A percentile compares a stretch with the other conserved stretches of the same genome.
phyloP scores from a whole-genome alignment of 2,113 vertebrate species.

The Tor tambroides region DNA sequence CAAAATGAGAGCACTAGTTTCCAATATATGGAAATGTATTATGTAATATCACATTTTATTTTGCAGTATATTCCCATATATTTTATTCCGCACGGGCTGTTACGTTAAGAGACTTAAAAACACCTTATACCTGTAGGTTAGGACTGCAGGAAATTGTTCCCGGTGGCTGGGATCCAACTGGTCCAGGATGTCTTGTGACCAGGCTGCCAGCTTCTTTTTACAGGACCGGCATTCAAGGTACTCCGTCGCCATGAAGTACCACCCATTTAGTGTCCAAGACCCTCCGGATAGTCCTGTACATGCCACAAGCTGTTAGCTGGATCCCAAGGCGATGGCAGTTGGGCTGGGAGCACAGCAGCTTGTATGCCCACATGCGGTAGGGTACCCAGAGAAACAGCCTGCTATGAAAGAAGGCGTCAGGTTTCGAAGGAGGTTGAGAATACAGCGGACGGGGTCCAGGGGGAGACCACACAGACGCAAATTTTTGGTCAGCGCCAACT shows the following conservation, averaged over 20 bases:
- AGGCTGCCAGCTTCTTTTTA: no score
- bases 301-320: not conserved
- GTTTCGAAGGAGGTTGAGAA: not conserved
- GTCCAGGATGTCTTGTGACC: no score
- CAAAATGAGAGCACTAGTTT: no score
- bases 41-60: no score
- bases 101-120: no score
- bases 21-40: no score
- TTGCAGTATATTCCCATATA: no score
- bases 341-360: not conserved
- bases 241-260: no score
- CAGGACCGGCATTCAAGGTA: no score
- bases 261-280: not conserved
- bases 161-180: no score
- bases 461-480: conserved; percentile 1
- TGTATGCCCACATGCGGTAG: not conserved
- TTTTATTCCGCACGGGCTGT: no score
- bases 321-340: not conserved
- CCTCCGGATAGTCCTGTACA: conserved; percentile 29
- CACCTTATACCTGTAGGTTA: not conserved
- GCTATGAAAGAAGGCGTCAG: not conserved
- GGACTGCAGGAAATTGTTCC: no score
- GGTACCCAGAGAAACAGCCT: conserved; percentile 26
- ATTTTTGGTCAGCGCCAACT: not conserved
- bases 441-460: not conserved